Percentiles rank a stretch among this genome's conserved stretches.
phyloP scores from a whole-genome alignment of 2,797 vertebrate species.

The Momotus momota region DNA sequence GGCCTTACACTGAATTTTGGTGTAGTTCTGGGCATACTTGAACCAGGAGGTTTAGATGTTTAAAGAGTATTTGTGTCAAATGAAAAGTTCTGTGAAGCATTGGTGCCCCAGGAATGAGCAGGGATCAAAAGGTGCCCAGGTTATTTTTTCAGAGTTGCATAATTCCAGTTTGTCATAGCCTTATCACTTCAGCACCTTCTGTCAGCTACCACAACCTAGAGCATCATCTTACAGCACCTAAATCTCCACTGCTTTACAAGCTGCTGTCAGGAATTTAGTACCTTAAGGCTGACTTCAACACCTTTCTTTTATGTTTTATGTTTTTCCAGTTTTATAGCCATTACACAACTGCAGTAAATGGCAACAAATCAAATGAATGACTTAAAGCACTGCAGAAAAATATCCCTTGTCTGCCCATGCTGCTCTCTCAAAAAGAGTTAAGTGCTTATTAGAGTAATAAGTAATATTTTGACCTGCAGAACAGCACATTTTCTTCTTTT shows the following conservation, averaged over 20 bases:
- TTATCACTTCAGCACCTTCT: not conserved
- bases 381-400: conserved; percentile 39
- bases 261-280: conserved; percentile 75
- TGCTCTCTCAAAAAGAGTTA: conserved; percentile 28
- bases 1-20: not conserved
- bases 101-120: not conserved
- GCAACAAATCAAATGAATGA: conserved; percentile 72
- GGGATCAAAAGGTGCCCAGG: not conserved
- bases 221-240: conserved; percentile 45
- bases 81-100: not conserved
- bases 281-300: conserved; percentile 78
- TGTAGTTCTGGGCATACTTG: not conserved
- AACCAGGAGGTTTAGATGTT: not conserved
- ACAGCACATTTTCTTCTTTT: conserved; percentile 14
- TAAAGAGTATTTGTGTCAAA: not conserved
- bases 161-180: not conserved
- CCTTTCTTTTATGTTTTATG: conserved; percentile 78
- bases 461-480: conserved; percentile 36
- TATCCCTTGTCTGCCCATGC: not conserved
- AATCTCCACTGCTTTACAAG: conserved; percentile 76
- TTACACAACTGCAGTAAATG: conserved; percentile 72
- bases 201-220: not conserved
- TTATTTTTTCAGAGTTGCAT: not conserved
- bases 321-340: conserved; percentile 72
- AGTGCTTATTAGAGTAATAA: conserved; percentile 61